phyloP scores from a whole-genome alignment of 2,113 vertebrate genomes.

The Solea senegalensis region DNA sequence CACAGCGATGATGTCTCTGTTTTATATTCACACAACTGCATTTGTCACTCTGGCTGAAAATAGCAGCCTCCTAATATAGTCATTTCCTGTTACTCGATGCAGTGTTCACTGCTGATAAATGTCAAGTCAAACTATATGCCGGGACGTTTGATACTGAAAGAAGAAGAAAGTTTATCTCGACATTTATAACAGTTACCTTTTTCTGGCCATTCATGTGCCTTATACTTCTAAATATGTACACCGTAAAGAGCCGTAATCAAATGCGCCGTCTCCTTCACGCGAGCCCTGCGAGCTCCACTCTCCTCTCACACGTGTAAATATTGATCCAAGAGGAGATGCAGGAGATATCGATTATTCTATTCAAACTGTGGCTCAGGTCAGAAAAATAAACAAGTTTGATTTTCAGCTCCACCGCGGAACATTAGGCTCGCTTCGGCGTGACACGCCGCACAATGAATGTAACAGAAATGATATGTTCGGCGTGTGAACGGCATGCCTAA shows the following conservation, averaged over 20 bases:
- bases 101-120: slow-evolving; percentile 10
- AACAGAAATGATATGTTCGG: not conserved
- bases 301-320: slow-evolving; percentile 61
- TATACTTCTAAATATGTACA: slow-evolving; percentile 1
- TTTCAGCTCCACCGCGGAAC: slow-evolving; percentile 42
- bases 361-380: slow-evolving; percentile 55
- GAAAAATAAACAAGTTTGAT: slow-evolving; percentile 62
- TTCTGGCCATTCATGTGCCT: slow-evolving; percentile 32
- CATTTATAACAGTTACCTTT: slow-evolving; percentile 49
- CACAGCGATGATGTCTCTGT: slow-evolving; percentile 16
- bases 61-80: slow-evolving; percentile 39
- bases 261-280: slow-evolving; percentile 35
- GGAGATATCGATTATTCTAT: slow-evolving; percentile 65
- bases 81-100: slow-evolving; percentile 39
- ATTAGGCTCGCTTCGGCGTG: slow-evolving; percentile 26
- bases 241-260: slow-evolving; percentile 54
- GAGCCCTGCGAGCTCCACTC: slow-evolving; percentile 46
- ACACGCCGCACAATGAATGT: not conserved
- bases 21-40: slow-evolving; percentile 14
- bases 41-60: slow-evolving; percentile 38
- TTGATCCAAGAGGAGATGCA: slow-evolving; percentile 66
- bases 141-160: slow-evolving; percentile 24
- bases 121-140: slow-evolving; percentile 25
- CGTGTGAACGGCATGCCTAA: not conserved
- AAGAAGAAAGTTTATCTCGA: slow-evolving; percentile 41